A percentile compares a stretch with the other conserved stretches of the same genome.
Evolutionary conservation across 1,140 invertebrate genomes (phyloP).

Genomic region (Aphelenchoides besseyi): DNA sequence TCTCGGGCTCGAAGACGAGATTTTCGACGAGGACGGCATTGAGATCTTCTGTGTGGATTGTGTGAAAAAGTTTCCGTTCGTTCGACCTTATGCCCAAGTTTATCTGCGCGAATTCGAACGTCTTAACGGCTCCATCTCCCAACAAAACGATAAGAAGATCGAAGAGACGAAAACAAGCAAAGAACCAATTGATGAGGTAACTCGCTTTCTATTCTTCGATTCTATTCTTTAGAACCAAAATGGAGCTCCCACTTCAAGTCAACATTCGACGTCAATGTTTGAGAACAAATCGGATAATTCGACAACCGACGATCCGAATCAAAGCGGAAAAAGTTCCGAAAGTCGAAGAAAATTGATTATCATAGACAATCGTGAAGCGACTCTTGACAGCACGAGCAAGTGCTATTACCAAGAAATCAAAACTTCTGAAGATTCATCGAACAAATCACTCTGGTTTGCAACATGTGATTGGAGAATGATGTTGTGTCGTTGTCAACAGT

Average conservation of each 20-base stretch:
- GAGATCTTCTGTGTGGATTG: conserved; percentile 44
- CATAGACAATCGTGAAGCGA: conserved; percentile 15
- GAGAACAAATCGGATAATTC: background rate
- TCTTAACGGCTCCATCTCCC: background rate
- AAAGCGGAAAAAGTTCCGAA: background rate
- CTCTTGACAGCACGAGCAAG: background rate
- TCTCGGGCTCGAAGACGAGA: conserved; percentile 12
- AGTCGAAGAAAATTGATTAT: conserved; percentile 26
- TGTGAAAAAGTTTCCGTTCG: conserved; percentile 37
- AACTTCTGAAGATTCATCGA: background rate
- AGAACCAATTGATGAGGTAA: too few species aligned
- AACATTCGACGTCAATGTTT: background rate
- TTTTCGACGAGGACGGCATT: conserved; percentile 17
- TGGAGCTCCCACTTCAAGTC: background rate
- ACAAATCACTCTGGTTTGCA: background rate
- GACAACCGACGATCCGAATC: background rate
- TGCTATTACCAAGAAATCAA: conserved; percentile 8
- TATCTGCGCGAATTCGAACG: background rate
- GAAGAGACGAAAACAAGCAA: background rate
- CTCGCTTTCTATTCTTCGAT: conserved; percentile 14
- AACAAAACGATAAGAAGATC: background rate
- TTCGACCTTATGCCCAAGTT: conserved; percentile 25
- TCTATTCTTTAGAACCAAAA: conserved; percentile 16
- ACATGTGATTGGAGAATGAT: conserved; percentile 31
- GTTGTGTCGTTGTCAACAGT: conserved; percentile 38